These are phyloP conservation scores for Crossaster papposus DNA, from an alignment of 53 echinoderm and acorn worm genomes.

Conservation along the genomic window DNA sequence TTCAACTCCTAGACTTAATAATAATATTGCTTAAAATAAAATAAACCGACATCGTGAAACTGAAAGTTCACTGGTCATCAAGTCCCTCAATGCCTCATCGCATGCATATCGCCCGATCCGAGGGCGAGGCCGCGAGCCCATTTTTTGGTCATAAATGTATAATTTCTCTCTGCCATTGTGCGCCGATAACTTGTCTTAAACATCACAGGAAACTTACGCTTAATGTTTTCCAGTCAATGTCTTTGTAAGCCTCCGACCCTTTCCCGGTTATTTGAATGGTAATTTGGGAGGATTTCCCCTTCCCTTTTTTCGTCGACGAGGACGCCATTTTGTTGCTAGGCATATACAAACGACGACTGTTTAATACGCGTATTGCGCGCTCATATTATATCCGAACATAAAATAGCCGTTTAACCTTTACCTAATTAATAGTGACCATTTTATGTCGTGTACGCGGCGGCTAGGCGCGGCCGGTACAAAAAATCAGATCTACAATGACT, in stretches of 20 bases:
- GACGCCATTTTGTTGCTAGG: conserved; percentile 73
- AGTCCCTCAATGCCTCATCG: too few relatives aligned
- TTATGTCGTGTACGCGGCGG: background rate
- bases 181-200: too few relatives aligned
- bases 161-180: too few relatives aligned
- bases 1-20: too few relatives aligned
- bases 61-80: too few relatives aligned
- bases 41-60: too few relatives aligned
- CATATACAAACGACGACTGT: conserved; percentile 45
- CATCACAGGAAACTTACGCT: conserved; percentile 74
- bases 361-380: background rate
- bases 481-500: background rate
- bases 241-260: conserved; percentile 93
- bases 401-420: background rate
- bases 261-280: conserved; percentile 86
- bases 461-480: background rate
- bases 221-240: conserved; percentile 91
- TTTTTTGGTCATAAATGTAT: too few relatives aligned
- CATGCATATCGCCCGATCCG: background rate
- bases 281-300: conserved; percentile 85
- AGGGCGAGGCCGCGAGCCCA: too few relatives aligned
- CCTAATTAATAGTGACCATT: background rate
- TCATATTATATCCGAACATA: background rate
- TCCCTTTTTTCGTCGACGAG: conserved; percentile 68
- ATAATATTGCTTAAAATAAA: too few relatives aligned